Evolutionary conservation across 2,113 vertebrate species (phyloP), one percentile per base, ranked within the genome.

Genomic region (Symphodus melops): DNA sequence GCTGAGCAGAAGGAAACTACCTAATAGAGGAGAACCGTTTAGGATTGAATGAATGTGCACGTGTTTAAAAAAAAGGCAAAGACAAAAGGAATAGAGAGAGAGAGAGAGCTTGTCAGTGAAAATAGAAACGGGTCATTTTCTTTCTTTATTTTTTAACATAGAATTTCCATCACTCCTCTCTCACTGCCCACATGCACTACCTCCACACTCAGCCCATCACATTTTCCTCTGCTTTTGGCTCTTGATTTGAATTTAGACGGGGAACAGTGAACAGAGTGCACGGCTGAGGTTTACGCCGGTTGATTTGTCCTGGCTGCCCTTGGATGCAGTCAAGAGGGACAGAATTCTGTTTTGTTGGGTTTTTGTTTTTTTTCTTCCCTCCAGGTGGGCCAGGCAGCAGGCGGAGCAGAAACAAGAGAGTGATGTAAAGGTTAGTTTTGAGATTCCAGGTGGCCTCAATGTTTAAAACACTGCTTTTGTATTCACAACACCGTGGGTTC

Each of bases 161-260:
- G 16, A 48, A 48, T 48, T 48, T 17, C 46, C 46, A 19, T 19
- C 7, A 0, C 14, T 7, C 14, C 14, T 4, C 9, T 42, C 10
- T 49, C 44, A 69, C 69, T 56, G 49, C 39, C 20, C 28, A 12
- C 37, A 19, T 36, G 0, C 21, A 13, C 20, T 19, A 39, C 28
- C 25, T 58, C 52, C 52, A 4, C 14, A 58, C 75, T 44, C 33
- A 17, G 6, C 52, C 68, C 68, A 58, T 54, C 82, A 68, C 78
- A 78, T 82, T 84, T 77, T 75, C 55, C 42, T 53, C 68, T 54
- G 67, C 61, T 77, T 83, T 85, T 90, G 72, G 82, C 69, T 86
- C 70, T 83, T 84, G 86, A 90, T 92, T 87, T 90, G 75, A 90
- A 92, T 91, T 88, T 90, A 87, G 86, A 90, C 81, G 81, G 81